Evolutionary conservation across 2,888 invertebrate genomes (phyloP).

Genomic region (Aromia moschata): DNA sequence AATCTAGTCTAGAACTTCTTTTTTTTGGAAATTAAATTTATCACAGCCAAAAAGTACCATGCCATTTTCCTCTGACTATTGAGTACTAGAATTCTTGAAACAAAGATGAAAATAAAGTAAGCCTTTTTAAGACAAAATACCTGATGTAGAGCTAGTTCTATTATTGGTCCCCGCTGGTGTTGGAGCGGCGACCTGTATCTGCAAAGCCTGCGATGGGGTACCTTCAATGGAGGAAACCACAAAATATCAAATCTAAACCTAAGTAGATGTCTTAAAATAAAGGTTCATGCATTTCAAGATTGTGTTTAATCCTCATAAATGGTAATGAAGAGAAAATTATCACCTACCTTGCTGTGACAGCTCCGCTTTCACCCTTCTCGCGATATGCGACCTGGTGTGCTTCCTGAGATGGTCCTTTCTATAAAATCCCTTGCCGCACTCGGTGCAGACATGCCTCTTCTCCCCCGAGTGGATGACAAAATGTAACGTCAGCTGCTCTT

Average conservation of each 20-base stretch:
- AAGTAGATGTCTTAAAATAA: too few relatives aligned
- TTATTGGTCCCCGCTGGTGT: slow-evolving; percentile 48
- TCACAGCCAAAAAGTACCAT: slow-evolving; percentile 48
- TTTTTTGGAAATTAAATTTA: slow-evolving; percentile 34
- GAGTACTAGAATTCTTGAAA: slow-evolving; percentile 40
- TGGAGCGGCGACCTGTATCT: slow-evolving; percentile 62
- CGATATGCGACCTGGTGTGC: slow-evolving; percentile 86
- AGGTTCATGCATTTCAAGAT: too few relatives aligned
- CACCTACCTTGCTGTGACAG: slow-evolving; percentile 72
- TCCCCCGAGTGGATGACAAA: slow-evolving; percentile 91
- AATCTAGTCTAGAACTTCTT: slow-evolving; percentile 33
- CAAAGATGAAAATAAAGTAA: slow-evolving; percentile 19
- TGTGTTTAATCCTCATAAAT: too few relatives aligned
- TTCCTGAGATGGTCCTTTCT: slow-evolving; percentile 88
- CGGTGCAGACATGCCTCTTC: slow-evolving; percentile 85
- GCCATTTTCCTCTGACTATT: slow-evolving; percentile 28
- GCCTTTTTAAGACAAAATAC: slow-evolving; percentile 52
- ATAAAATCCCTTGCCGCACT: slow-evolving; percentile 91
- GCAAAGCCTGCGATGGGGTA: slow-evolving; percentile 47
- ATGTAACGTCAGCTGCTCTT: slow-evolving; percentile 88
- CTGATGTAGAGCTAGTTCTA: slow-evolving; percentile 44
- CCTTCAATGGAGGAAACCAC: slow-evolving; percentile 27
- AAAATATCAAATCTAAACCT: too few relatives aligned
- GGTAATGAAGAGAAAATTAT: too few relatives aligned
- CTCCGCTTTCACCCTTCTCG: slow-evolving; percentile 85